Evolutionary conservation across 2,797 vertebrate genomes (phyloP), one percentile per base, ranked within the genome.

Genomic region (Platyrinchus mystaceus): DNA sequence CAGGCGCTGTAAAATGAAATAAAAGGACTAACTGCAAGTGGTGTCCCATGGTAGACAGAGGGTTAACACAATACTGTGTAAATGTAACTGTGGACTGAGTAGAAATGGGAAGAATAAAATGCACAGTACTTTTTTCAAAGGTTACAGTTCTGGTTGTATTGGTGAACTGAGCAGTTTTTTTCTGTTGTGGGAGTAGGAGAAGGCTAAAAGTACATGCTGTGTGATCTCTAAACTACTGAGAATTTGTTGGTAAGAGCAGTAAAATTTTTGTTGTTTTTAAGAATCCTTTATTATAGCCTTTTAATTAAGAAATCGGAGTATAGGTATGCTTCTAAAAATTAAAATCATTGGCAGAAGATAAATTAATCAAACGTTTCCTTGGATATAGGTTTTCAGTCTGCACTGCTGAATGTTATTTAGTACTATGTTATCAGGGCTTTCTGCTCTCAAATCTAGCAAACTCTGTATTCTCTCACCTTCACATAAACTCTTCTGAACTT

Each of bases 1-100:
- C 84, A 90, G 90, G 73, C 92, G 1, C 93, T 96, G 66, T 95
- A 92, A 84, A 93, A 96, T 97, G 94, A 97, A 97, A 97, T 98
- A 97, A 98, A 97, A 97, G 93, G 84, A 94, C 95, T 97, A 96
- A 97, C 98, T 98, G 96, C 97, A 98, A 97, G 88, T 78, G 36
- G 19, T 78, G 39, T 96, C 96, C 93, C 92, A 18, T 58, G 89
- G 92, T 96, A 95, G 66, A 55, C 37, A 87, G 68, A 93, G 85
- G 90, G 96, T 90, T 96, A 95, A 96, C 41, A 9, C 66, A 60
- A 53, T 94, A 94, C 86, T 94, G 82, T 97, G 79, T 93, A 89
- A 92, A 53, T 95, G 39, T 82, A 96, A 89, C 92, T 76, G 53
- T 59, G 73, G 74, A 74, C 78, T 87, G 84, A 82, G 80, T 82